Base-by-base conservation (phyloP, 2,888 invertebrate genomes). In the Pegoplata infirma region DNA sequence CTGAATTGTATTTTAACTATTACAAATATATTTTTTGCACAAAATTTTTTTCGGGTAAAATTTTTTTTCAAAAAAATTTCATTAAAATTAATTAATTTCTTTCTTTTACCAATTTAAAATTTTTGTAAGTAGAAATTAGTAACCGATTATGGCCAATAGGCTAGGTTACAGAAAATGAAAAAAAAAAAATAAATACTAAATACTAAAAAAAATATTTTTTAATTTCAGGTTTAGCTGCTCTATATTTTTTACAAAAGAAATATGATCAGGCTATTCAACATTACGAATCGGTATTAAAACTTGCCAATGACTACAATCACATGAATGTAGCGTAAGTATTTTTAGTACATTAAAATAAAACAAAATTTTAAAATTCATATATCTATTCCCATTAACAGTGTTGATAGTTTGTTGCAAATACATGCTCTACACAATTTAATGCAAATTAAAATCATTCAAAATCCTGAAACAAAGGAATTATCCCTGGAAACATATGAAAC, bases 381-480 rank as follows among this genome's bases (percentile, higher is more conserved):
- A 36, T 36, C 3, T 46, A 28, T 25, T 14, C 14, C 1, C 0
- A 8, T 4, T 17, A 53, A 17, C 44, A 88, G 88, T 55, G 92
- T 94, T 16, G 95, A 95, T 85, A 92, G 92, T 58, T 89, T 94
- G 47, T 90, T 92, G 81, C 90, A 92, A 84, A 92, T 95, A 21
- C 95, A 95, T 86, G 91, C 94, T 0, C 88, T 93, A 73, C 90
- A 93, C 83, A 95, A 95, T 87, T 89, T 94, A 56, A 89, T 91
- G 3, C 91, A 93, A 75, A 85, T 86, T 75, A 85, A 91, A 82
- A n/a, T 51, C 77, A 56, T 55, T 49, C 28, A 78, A 46, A 19
- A 3, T 47, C 32, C 16, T 28, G 17, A 36, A 32, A 36, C 5
- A 55, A 59, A 40, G 32, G 23, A n/a, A 14, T 46, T 7, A n/a